Evolutionary conservation across 2,113 vertebrate species (phyloP), one percentile per base, ranked within the genome.

Genomic region (Calyptommatus sinebrachiatus): DNA sequence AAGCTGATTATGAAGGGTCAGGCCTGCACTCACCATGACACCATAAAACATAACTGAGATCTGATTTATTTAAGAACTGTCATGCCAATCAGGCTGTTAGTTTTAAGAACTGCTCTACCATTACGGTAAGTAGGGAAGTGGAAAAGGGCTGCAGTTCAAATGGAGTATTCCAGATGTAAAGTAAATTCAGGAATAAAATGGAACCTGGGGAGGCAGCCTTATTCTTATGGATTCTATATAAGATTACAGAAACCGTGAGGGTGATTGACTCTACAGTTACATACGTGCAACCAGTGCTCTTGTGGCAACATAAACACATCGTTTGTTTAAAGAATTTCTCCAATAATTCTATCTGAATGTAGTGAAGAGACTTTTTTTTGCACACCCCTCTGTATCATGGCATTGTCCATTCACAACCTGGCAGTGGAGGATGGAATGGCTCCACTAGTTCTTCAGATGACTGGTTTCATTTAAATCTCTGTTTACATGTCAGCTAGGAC

Each of bases 1-100:
- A 88, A 89, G 90, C 84, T 89, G 91, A 89, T 91, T 91, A 90
- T 53, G 7, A 2, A 87, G 85, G 89, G 88, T 93, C 89, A 92
- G 88, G 62, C 61, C 84, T 89, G 78, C 1, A 28, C 89, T 91
- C 85, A 81, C 89, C 88, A 75, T 82, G 91, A 88, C 89, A 88
- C 85, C 90, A 91, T 91, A 91, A 89, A 89, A 85, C 81, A 84
- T 74, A 71, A 78, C 35, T 0, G 0, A 61, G 81, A 79, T 57
- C 82, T 89, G 87, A 91, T 87, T 90, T 91, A 88, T 90, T 88
- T 85, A 85, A 87, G 87, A 88, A 76, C 83, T 78, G 82, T 84
- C 87, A 80, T 71, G 76, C 88, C 88, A 87, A 62, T 84, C 77
- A 61, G 85, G 88, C 78, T 57, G 53, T 90, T 90, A 88, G n/a